Base-by-base conservation (phyloP, 2,888 invertebrate species). In the Megalurothrips usitatus region DNA sequence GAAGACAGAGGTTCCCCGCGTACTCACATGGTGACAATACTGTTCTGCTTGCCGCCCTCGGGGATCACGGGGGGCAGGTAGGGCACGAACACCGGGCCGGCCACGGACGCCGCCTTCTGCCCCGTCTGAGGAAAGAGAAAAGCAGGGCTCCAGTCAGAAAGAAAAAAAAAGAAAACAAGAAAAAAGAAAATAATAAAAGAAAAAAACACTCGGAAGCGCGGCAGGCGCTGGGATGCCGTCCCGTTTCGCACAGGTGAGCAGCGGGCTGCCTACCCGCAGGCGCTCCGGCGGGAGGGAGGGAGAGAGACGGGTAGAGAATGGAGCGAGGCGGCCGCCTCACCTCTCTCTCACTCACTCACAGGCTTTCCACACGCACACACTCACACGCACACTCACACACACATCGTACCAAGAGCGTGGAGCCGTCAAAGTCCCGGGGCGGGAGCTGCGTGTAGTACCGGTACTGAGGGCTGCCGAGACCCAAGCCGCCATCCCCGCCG, bases 11-110 rank as follows among this genome's bases (percentile, higher is more conserved):
- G 34, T 6, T 43, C 34, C 2, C 6, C 34, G 34, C 34, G 43
- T 83, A 87, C 89, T 89, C 86, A 91, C 90, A 91, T 89, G 8
- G 91, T 91, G 81, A 91, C 87, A 81, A 90, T 83, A 82, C 90
- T 90, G 83, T 87, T 88, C 84, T 91, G 90, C 82, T 86, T 87
- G 49, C 85, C 34, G 3, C 82, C 81, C 68, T 82, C 82, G 19
- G 79, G 81, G 49, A 81, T 81, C 28, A 81, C 82, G 83, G 81
- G 58, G 47, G 81, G 80, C 80, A 75, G 47, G 83, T 84, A 85
- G 0, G 85, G 85, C 17, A 85, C 82, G 82, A 85, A 85, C 75
- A 85, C 84, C 17, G 84, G 82, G 11, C 83, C 79, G 12, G 85
- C 85, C 34, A 43, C 34, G 6, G 28, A 86, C 82, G 49, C 85